Base-by-base conservation (phyloP, 2,113 vertebrate genomes). In the Myotis lucifugus region DNA sequence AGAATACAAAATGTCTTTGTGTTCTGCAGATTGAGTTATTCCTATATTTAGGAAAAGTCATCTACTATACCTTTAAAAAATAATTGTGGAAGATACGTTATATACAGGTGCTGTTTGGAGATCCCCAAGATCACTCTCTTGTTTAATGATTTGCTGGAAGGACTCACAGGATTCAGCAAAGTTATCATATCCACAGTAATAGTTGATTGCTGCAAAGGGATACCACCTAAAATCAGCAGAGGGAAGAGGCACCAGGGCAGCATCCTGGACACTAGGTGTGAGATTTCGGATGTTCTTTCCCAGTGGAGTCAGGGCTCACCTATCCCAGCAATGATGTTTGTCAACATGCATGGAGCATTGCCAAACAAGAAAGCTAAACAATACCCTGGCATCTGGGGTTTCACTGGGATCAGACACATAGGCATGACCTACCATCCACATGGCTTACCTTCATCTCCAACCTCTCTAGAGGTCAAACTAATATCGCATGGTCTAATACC, bases 1-100 rank as follows among this genome's bases (percentile, higher is more conserved):
- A 42, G n/a, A 92, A 46, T 25, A 74, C 34, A 78, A 79, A 77
- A 79, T 90, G 37, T 34, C 77, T 64, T 59, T 88, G 54, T 90
- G 25, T 76, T 87, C 56, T 85, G 1, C 17, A 74, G 15, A 92
- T 50, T 84, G 23, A 70, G 15, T 84, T 69, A 23, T 83, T 50
- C 11, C 32, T 92, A 5, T 84, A 87, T 54, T 79, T 88, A 90
- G 42, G 13, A n/a, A 50, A 42, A 69, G 25, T 94, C 46, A 78
- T 83, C 48, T 81, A 32, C 59, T 67, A 37, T 46, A 78, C 93
- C 32, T 84, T 86, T 48, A 70, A 59, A 69, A 92, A 40, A 14
- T 56, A 89, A 61, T 64, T 56, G 10, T 64, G 25, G 64, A 87
- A 40, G 21, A 72, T 11, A 79, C 32, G 14, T 37, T 88, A 46